phyloP scores from a whole-genome alignment of 2,797 vertebrate genomes.

The Otus scops region DNA sequence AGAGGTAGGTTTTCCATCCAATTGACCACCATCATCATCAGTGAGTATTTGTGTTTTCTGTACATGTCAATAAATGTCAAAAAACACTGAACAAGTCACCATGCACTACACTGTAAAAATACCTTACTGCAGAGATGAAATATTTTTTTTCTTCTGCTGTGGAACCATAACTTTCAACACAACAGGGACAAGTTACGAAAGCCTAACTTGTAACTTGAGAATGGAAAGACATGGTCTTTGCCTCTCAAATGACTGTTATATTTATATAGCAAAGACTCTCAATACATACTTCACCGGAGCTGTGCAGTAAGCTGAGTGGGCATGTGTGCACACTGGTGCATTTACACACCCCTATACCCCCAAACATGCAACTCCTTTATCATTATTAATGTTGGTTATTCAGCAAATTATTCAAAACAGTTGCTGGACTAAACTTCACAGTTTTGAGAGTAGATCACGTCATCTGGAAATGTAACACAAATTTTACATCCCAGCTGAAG shows the following conservation, averaged over 20 bases:
- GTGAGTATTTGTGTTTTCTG: background rate
- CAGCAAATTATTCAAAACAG: background rate
- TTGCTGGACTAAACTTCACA: background rate
- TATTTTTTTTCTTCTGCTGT: background rate
- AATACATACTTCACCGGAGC: background rate
- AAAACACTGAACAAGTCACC: background rate
- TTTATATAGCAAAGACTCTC: background rate
- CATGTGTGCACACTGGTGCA: background rate
- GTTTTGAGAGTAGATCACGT: background rate
- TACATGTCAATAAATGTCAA: background rate
- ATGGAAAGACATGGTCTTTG: background rate
- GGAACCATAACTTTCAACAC: background rate
- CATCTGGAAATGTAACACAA: background rate
- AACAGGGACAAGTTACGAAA: background rate
- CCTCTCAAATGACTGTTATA: background rate
- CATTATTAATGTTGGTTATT: background rate
- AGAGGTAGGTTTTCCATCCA: background rate
- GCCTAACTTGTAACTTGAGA: background rate
- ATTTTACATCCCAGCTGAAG: background rate
- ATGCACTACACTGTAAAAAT: background rate
- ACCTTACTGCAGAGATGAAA: background rate
- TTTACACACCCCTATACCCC: background rate
- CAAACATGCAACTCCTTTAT: background rate
- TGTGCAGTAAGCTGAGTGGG: background rate
- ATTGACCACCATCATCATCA: background rate